Evolutionary conservation across 2,797 vertebrate genomes (phyloP).

Genomic region (Champsocephalus esox): DNA sequence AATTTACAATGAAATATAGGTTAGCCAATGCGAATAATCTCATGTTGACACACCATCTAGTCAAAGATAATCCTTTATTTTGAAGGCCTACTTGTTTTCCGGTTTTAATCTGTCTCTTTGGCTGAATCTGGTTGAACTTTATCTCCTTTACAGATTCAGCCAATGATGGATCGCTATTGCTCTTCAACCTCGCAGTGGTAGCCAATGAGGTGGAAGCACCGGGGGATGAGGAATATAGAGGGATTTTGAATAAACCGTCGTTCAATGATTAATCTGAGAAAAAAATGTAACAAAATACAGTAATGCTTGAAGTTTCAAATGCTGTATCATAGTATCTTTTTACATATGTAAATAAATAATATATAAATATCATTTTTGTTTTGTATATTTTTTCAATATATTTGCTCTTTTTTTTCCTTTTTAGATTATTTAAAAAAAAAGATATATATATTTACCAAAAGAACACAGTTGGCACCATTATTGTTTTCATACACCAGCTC

Average conservation of each 20-base stretch:
- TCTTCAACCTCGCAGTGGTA: neutral
- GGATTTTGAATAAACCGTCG: neutral
- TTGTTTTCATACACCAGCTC: neutral
- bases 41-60: neutral
- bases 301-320: too few species aligned
- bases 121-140: rapidly evolving
- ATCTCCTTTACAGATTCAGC: neutral
- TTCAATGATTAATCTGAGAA: too few species aligned
- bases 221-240: conserved; percentile 10
- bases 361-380: too few species aligned
- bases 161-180: conserved; percentile 35
- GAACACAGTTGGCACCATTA: neutral
- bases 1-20: neutral
- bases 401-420: too few species aligned
- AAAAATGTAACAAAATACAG: too few species aligned
- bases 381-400: too few species aligned
- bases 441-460: too few species aligned
- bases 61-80: conserved; percentile 17
- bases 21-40: neutral
- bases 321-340: too few species aligned
- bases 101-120: neutral
- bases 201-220: conserved; percentile 45
- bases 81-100: conserved; percentile 18
- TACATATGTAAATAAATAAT: too few species aligned
- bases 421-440: too few species aligned